A percentile compares a stretch with the other conserved stretches of the same genome.
These are phyloP conservation scores for Phyllotreta cruciferae DNA, from an alignment of 2,888 invertebrate species.

Conservation along the genomic window DNA sequence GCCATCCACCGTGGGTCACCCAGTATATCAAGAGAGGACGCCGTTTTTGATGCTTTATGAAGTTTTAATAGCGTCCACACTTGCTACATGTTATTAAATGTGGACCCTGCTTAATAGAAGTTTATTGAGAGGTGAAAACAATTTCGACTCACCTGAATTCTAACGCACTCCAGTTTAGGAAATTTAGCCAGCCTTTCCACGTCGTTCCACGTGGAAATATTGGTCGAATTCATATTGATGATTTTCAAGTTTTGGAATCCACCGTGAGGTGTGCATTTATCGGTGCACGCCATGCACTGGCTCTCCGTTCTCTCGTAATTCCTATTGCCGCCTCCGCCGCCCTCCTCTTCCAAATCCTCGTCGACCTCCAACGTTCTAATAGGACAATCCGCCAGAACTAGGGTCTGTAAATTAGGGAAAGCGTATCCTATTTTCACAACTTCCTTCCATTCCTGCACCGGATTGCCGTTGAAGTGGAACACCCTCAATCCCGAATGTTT, in stretches of 20 bases:
- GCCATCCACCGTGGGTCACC: no score
- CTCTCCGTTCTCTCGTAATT: constrained; percentile 63
- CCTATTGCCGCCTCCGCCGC: constrained; percentile 40
- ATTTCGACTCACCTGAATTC: constrained; percentile 71
- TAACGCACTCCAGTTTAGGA: constrained; percentile 81
- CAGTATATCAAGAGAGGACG: no score
- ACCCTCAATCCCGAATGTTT: constrained; percentile 75
- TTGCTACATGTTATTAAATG: no score
- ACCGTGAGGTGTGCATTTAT: constrained; percentile 67
- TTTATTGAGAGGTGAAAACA: no score
- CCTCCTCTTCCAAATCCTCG: constrained; percentile 22
- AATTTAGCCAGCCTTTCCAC: constrained; percentile 86
- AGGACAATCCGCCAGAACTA: constrained; percentile 88
- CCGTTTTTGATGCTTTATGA: no score
- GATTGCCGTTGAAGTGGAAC: constrained; percentile 88
- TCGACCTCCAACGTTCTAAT: constrained; percentile 64
- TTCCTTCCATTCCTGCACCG: constrained; percentile 83
- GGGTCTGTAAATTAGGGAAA: constrained; percentile 84
- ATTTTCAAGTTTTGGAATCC: constrained; percentile 75
- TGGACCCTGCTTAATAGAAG: no score
- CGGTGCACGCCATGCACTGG: constrained; percentile 63
- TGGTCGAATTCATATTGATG: constrained; percentile 85
- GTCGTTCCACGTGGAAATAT: constrained; percentile 86
- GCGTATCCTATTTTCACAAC: constrained; percentile 83
- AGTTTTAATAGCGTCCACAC: no score